A percentile compares a stretch with the other conserved stretches of the same genome.
These are phyloP conservation scores for Heteromyza rotundicornis DNA, from an alignment of 2,888 invertebrate genomes.

Conservation along the genomic window DNA sequence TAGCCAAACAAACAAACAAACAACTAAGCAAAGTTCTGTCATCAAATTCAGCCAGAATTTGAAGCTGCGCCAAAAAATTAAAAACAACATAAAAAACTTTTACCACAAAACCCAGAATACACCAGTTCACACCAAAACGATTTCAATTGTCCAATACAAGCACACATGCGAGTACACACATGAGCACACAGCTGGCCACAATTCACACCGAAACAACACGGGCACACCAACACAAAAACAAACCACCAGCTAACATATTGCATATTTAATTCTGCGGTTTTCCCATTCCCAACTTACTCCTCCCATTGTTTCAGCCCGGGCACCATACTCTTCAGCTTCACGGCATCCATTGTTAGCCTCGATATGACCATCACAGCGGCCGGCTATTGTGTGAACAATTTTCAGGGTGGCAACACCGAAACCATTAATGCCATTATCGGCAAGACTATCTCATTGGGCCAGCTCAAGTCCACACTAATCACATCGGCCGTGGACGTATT, in stretches of 20 bases:
- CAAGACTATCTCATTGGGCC: conserved; percentile 47
- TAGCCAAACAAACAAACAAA: no score
- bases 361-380: conserved; percentile 65
- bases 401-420: conserved; percentile 61
- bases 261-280: background rate
- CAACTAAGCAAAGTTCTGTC: no score
- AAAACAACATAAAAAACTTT: no score
- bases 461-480: conserved; percentile 60
- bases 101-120: no score
- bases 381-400: conserved; percentile 59
- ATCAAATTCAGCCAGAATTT: no score
- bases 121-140: no score
- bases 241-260: conserved; percentile 7
- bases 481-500: conserved; percentile 81
- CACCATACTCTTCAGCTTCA: conserved; percentile 63
- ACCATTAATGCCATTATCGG: conserved; percentile 58
- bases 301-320: conserved; percentile 42
- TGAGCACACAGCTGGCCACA: background rate
- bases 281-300: no score
- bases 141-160: no score
- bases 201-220: background rate
- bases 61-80: no score
- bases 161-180: no score
- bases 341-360: conserved; percentile 67
- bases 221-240: background rate